Conservation (phyloP, 2,888 invertebrate species). For the Chrysolina oricalcia region DNA sequence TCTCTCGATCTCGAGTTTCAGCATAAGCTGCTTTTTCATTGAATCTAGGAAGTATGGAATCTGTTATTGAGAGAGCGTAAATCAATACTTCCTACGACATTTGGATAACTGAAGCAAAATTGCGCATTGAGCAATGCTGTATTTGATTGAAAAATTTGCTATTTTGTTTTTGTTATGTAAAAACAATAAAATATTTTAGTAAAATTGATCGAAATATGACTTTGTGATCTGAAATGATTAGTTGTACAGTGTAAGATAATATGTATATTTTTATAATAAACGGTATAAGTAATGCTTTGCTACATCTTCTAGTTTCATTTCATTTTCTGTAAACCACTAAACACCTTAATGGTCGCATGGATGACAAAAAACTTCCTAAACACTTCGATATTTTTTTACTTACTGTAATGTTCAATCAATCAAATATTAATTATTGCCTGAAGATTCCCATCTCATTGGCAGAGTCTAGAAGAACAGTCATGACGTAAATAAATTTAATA, state of each 20-base stretch:
- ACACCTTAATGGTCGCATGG: no score
- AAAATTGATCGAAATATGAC: constrained; percentile 36
- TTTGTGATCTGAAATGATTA: constrained; percentile 43
- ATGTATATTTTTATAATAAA: constrained; percentile 59
- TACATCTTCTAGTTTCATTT: background rate
- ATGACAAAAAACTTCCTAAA: no score
- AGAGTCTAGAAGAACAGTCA: no score
- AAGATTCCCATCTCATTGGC: no score
- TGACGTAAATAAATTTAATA: no score
- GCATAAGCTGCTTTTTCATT: background rate
- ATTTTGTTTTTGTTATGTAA: constrained; percentile 32
- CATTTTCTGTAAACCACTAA: no score
- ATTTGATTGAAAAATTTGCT: constrained; percentile 18
- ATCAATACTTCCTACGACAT: no score
- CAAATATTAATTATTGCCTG: no score
- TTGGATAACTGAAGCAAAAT: background rate
- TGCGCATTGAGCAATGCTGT: background rate
- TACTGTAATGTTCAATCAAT: no score
- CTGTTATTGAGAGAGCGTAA: background rate
- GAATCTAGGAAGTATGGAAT: background rate
- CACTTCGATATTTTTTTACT: no score
- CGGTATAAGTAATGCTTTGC: constrained; percentile 36
- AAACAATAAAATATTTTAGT: background rate
- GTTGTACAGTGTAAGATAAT: constrained; percentile 60
- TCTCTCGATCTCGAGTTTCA: background rate